A percentile compares a stretch with the other conserved stretches of the same genome.
phyloP scores from a whole-genome alignment of 2,888 invertebrate genomes.

The Lithosia quadra region DNA sequence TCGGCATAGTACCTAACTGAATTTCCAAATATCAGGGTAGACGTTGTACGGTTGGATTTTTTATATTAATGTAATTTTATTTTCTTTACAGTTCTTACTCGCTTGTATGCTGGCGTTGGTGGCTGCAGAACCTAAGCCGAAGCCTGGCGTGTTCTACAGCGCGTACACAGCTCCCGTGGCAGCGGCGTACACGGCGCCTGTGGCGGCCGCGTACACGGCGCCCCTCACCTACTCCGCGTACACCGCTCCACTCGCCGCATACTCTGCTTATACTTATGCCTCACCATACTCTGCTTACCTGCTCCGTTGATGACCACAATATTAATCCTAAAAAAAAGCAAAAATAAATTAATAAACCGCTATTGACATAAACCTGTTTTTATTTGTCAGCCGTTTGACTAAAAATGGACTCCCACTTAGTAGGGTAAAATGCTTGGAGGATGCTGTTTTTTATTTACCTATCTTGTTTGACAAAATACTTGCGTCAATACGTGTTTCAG shows the following conservation, averaged over 20 bases:
- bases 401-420: background rate
- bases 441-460: background rate
- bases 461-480: too few species aligned
- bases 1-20: too few species aligned
- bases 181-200: conserved; percentile 64
- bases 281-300: conserved; percentile 53
- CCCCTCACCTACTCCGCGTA: conserved; percentile 58
- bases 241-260: conserved; percentile 50
- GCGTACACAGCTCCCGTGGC: conserved; percentile 65
- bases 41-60: too few species aligned
- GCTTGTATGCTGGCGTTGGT: conserved; percentile 83
- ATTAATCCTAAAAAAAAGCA: background rate
- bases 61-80: too few species aligned
- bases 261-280: conserved; percentile 64
- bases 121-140: conserved; percentile 65
- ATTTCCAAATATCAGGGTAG: too few species aligned
- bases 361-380: conserved; percentile 12
- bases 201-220: conserved; percentile 65
- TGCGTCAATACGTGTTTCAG: too few species aligned
- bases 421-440: background rate
- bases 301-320: conserved; percentile 18
- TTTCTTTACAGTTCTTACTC: conserved; percentile 73
- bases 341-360: conserved; percentile 57
- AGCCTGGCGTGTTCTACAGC: conserved; percentile 60
- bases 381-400: background rate